Base-by-base conservation (phyloP, 1,140 invertebrate genomes). In the Cydia amplana region DNA sequence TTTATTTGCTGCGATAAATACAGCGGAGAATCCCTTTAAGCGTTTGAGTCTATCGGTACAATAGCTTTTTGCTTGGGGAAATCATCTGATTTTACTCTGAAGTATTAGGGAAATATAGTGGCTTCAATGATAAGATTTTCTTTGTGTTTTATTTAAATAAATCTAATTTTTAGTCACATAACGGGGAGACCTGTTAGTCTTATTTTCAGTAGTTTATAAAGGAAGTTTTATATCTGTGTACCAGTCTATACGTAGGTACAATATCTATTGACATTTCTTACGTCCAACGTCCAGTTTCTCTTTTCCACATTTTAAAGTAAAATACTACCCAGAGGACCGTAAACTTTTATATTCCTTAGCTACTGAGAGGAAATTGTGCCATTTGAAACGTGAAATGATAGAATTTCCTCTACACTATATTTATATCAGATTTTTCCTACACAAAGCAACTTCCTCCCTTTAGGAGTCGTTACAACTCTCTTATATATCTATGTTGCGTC, bases 1-100 rank as follows among this genome's bases (percentile, higher is more conserved):
- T 70, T 70, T 70, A 70, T 70, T 70, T 70, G 36, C 18, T 70
- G 32, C 65, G 65, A 70, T 70, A 70, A 70, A 70, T 70, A 70
- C 65, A 18, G 65, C 32, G 20, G 32, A 40, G 65, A 36, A 43
- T 70, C 32, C 18, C 36, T 18, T 70, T 70, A 70, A 43, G 65
- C 65, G 65, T 36, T 36, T 23, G 65, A 36, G 28, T 70, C 65
- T 20, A 46, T 70, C 43, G 65, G 10, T 18, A 40, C 65, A 43
- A 70, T 36, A 40, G n/a, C 2, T 23, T 36, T 70, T 40, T 36
- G 14, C 65, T 18, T 1, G 2, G n/a, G 65, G 16, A 67, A 67
- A 67, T 67, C 40, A 67, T 67, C 16, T 36, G 32, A 6, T 16
- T 67, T 64, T 64, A 25, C 16, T 67, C 28, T 67, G 64, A 36